Percentiles rank a stretch among this genome's conserved stretches.
These are phyloP conservation scores for Amphibalanus amphitrite DNA, from an alignment of 1,140 invertebrate species.

Conservation along the genomic window DNA sequence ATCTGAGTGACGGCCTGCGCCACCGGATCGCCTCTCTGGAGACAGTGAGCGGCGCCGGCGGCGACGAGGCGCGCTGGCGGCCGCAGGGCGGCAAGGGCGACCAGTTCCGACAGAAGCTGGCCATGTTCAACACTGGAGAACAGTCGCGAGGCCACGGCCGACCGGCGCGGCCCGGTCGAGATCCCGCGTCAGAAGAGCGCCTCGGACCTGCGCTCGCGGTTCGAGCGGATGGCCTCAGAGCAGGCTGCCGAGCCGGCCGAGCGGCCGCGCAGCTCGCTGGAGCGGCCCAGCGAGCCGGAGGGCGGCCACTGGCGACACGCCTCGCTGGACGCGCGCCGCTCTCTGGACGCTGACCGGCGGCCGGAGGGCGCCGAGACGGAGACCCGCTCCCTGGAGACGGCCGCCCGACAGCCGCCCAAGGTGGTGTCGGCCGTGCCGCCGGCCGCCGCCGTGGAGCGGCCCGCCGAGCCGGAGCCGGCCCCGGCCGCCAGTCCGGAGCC, in stretches of 20 bases:
- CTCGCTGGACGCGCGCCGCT: slow-evolving; percentile 22
- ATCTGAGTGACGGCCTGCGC: slow-evolving; percentile 18
- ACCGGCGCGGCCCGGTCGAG: neutral
- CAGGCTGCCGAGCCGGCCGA: neutral
- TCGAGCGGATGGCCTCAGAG: neutral
- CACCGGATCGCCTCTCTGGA: slow-evolving; percentile 13
- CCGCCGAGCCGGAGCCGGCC: neutral
- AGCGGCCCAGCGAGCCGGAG: neutral
- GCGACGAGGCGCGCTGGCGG: slow-evolving; percentile 7
- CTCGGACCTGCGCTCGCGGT: neutral
- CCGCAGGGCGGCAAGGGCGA: slow-evolving; percentile 20
- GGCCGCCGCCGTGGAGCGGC: neutral
- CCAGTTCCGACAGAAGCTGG: slow-evolving; percentile 17
- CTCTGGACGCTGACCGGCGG: slow-evolving; percentile 26
- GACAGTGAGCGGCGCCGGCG: slow-evolving; percentile 3
- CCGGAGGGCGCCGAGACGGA: slow-evolving; percentile 14
- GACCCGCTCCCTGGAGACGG: neutral
- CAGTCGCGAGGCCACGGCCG: neutral
- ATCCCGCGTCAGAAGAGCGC: neutral
- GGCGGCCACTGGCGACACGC: neutral
- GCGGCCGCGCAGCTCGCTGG: neutral
- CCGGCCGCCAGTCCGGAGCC: too few relatives aligned
- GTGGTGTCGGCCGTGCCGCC: too few relatives aligned
- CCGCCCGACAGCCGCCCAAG: too few relatives aligned
- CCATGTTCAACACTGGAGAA: slow-evolving; percentile 12